Conservation (phyloP, 2,113 vertebrate species). For the Saguinus imperator region DNA sequence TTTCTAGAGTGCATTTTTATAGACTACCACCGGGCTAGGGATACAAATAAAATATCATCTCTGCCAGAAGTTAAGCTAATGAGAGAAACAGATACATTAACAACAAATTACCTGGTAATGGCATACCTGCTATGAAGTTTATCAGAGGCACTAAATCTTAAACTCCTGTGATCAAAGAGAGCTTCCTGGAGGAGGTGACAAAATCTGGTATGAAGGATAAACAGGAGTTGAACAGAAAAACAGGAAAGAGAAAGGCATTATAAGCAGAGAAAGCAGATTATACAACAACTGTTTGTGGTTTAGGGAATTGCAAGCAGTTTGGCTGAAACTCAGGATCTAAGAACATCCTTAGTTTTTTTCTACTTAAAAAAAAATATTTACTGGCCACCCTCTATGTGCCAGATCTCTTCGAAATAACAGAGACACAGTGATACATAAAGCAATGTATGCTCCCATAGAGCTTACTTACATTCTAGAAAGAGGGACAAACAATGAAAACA, state of each 20-base stretch:
- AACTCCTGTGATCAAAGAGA: slow-evolving; percentile 29
- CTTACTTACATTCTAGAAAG: not conserved
- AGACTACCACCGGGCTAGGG: not conserved
- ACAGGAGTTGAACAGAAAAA: not conserved
- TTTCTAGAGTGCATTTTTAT: slow-evolving; percentile 3
- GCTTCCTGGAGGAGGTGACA: slow-evolving; percentile 1
- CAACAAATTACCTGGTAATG: not conserved
- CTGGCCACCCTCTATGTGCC: not conserved
- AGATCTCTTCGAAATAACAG: not conserved
- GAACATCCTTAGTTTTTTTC: not conserved
- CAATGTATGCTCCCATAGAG: not conserved
- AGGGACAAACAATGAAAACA: slow-evolving; percentile 35
- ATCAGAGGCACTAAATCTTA: not conserved
- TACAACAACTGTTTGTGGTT: not conserved
- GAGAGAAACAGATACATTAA: not conserved
- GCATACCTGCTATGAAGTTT: not conserved
- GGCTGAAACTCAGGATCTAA: not conserved
- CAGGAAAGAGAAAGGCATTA: not conserved
- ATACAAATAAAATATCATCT: slow-evolving; percentile 24
- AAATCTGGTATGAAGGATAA: not conserved
- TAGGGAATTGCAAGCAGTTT: not conserved
- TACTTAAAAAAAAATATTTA: slow-evolving; percentile 7
- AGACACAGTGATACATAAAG: not conserved
- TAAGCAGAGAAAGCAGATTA: not conserved
- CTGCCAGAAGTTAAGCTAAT: slow-evolving; percentile 36